Conservation (phyloP, 2,888 invertebrate species). For the Metacarcinus magister region DNA sequence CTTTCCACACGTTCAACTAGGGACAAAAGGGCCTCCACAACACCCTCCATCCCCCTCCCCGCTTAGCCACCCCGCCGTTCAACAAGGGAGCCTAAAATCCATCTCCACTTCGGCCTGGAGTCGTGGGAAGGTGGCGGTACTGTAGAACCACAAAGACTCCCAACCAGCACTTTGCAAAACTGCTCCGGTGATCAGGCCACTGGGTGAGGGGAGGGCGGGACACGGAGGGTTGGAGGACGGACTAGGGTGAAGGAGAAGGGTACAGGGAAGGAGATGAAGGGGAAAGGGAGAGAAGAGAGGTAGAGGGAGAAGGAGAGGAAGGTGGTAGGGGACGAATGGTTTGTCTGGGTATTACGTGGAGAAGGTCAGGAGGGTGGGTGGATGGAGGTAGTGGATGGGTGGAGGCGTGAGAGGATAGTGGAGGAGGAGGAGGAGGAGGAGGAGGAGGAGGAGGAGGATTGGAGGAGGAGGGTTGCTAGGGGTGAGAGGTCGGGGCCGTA, state of each 20-base stretch:
- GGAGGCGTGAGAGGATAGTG: background rate
- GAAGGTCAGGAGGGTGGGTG: background rate
- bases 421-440: background rate
- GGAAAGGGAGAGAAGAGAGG: slow-evolving; percentile 28
- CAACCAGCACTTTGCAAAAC: slow-evolving; percentile 48
- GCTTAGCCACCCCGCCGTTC: background rate
- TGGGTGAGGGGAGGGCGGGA: background rate
- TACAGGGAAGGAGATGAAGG: slow-evolving; percentile 21
- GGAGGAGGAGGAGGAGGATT: no score
- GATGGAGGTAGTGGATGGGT: slow-evolving; percentile 1
- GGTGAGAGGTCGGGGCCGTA: slow-evolving; percentile 37
- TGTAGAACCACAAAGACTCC: background rate
- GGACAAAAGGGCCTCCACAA: background rate
- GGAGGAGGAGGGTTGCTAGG: background rate
- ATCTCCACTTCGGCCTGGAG: background rate
- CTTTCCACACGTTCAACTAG: background rate
- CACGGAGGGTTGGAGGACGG: background rate
- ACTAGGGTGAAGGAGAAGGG: background rate
- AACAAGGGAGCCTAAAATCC: slow-evolving; percentile 16
- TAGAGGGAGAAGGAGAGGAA: background rate
- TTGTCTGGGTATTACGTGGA: slow-evolving; percentile 43
- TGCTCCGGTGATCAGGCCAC: slow-evolving; percentile 28
- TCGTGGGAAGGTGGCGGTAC: slow-evolving; percentile 21
- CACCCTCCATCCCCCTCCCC: background rate
- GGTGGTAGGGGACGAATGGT: slow-evolving; percentile 36